Evolutionary conservation across 2,113 vertebrate genomes (phyloP).

Genomic region (Gymnogyps californianus): DNA sequence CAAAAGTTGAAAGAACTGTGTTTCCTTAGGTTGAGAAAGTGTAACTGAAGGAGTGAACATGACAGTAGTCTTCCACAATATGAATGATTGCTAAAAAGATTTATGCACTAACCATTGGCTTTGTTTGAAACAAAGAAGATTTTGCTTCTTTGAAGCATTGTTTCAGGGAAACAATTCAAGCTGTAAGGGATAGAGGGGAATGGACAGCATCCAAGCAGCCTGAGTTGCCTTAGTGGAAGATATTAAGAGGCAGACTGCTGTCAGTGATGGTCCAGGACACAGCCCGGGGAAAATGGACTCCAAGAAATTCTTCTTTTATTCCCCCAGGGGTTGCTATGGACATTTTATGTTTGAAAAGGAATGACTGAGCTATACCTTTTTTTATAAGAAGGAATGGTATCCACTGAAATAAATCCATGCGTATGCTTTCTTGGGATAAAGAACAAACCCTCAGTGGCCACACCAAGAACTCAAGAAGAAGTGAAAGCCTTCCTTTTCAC

Average conservation of each 20-base stretch:
- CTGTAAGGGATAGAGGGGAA: neutral
- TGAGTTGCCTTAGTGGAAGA: neutral
- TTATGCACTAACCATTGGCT: neutral
- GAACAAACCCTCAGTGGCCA: neutral
- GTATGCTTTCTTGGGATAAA: neutral
- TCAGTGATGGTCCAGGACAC: neutral
- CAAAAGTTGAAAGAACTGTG: neutral
- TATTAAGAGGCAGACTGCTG: neutral
- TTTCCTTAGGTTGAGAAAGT: neutral
- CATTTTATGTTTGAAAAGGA: neutral
- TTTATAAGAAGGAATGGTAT: neutral
- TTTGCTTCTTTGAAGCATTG: neutral
- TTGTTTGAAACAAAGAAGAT: neutral
- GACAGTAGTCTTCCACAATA: neutral
- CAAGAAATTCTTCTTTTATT: neutral
- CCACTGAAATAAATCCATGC: neutral
- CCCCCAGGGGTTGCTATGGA: neutral
- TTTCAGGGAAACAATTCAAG: neutral
- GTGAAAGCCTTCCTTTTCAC: neutral
- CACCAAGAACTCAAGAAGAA: neutral
- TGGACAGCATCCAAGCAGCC: neutral
- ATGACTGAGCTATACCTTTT: neutral
- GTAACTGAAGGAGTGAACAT: neutral
- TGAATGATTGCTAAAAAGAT: neutral
- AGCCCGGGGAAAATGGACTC: neutral